Evolutionary conservation across 2,113 vertebrate genomes (phyloP).

Genomic region (Aegithalos caudatus): DNA sequence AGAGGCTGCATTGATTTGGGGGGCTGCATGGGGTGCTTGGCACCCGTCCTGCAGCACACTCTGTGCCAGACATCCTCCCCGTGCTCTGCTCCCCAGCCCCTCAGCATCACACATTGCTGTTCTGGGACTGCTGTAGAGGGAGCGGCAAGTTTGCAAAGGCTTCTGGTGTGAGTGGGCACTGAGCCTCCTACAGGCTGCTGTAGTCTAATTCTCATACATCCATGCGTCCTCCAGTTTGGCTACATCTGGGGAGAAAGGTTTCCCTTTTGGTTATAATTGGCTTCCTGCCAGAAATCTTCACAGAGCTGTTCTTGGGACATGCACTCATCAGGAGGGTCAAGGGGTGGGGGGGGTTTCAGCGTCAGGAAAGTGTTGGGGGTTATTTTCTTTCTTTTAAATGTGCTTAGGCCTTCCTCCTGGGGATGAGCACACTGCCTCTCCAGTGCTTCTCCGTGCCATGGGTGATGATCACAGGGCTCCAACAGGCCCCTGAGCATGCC

Average conservation of each 20-base stretch:
- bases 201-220: background rate
- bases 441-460: background rate
- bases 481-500: rapidly evolving
- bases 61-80: background rate
- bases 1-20: background rate
- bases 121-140: background rate
- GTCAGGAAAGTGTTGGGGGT: too few species aligned
- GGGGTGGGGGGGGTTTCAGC: too few species aligned
- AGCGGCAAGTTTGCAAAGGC: background rate
- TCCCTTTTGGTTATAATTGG: background rate
- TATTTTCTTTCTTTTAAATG: background rate
- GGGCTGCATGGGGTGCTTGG: rapidly evolving
- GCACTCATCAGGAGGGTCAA: rapidly evolving
- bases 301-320: background rate
- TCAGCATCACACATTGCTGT: rapidly evolving
- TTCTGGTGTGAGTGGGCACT: background rate
- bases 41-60: rapidly evolving
- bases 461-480: background rate
- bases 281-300: background rate
- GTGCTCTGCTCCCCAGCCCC: rapidly evolving
- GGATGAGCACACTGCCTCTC: background rate
- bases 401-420: background rate
- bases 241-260: background rate
- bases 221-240: background rate
- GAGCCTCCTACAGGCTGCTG: background rate